Base-by-base conservation (phyloP, 2,888 invertebrate species). In the Drosophila anceps region DNA sequence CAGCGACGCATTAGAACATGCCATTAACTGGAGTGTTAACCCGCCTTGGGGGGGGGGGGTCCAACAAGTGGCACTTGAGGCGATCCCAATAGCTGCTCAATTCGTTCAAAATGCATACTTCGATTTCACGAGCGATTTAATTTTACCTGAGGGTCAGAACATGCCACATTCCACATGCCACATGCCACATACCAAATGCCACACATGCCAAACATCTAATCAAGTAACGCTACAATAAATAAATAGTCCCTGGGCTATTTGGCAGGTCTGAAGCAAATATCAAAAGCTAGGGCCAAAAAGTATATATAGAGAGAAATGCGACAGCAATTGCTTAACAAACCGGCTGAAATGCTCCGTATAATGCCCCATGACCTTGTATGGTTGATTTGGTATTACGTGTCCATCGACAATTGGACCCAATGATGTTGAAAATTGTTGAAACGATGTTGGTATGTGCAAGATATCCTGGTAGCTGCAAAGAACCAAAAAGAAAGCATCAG, bases 331-430 rank as follows among this genome's bases (percentile, higher is more conserved):
- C 88, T 81, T 82, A 85, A 91, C 92, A 81, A 88, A 97, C 97
- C 96, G 96, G 94, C 95, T 95, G 89, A 97, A 95, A 64, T 96
- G 94, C 91, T 96, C 95, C 20, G 95, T 94, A 91, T 95, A 95
- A 29, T 95, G 95, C 69, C 95, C 95, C 96, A 97, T 97, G 59
- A 96, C 95, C 90, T 95, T 95, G 50, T 94, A 94, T 2, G 97
- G 98, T 88, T 96, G 96, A 92, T 96, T 96, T 1, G 97, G 97
- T 79, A 98, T 96, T 73, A 98, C 96, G 58, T 96, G 95, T 33
- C 96, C 96, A 88, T 98, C 98, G 33, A 98, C 96, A 37, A 97
- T 95, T 5, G 98, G 98, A 1, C 98, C 98, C 86, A 97, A 96
- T 9, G 96, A 95, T n/a, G 97, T 97, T 85, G 96, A 95, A 93